These are phyloP conservation scores for Lutraria lutraria DNA, from an alignment of 2,888 invertebrate species.

Conservation along the genomic window DNA sequence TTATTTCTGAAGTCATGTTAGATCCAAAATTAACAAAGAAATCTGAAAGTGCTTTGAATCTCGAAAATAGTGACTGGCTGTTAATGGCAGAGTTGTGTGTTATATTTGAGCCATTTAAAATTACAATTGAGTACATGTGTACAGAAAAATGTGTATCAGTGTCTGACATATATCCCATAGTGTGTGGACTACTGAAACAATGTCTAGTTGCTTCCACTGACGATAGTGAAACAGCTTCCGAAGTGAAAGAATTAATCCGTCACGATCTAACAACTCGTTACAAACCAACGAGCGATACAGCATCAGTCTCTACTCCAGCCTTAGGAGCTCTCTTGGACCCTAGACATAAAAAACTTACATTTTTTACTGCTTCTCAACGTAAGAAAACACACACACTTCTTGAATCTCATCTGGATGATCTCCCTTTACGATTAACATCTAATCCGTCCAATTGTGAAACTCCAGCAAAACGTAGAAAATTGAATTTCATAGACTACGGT, in stretches of 20 bases:
- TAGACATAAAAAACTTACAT: background rate
- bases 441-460: background rate
- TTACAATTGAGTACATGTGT: constrained; percentile 26
- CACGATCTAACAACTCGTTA: background rate
- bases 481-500: constrained; percentile 11
- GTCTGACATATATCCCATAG: background rate
- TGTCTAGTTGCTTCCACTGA: background rate
- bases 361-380: background rate
- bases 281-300: background rate
- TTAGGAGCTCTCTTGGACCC: background rate
- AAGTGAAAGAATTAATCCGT: background rate
- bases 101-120: background rate
- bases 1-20: constrained; percentile 39
- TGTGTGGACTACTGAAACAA: constrained; percentile 17
- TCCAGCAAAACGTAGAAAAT: background rate
- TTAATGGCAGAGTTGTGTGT: background rate
- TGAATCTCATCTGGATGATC: constrained; percentile 23
- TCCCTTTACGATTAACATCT: background rate
- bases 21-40: constrained; percentile 39
- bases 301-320: background rate
- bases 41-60: background rate
- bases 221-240: background rate
- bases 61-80: constrained; percentile 29
- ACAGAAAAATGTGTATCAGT: constrained; percentile 28
- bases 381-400: background rate